Conservation (phyloP, 2,797 vertebrate species). For the Helostoma temminkii region DNA sequence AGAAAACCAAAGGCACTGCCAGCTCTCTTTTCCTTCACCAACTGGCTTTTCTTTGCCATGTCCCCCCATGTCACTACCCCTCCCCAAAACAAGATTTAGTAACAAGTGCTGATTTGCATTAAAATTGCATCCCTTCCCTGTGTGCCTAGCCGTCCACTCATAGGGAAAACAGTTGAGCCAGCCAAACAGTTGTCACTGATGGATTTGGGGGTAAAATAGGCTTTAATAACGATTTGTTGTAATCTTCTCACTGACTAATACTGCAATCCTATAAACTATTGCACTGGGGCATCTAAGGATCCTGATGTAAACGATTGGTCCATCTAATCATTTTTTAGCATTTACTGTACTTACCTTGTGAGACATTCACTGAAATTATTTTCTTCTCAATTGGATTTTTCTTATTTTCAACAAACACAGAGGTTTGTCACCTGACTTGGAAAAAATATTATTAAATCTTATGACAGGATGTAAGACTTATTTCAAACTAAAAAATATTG, state of each 20-base stretch:
- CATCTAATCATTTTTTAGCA: constrained; percentile 11
- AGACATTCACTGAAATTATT: neutral
- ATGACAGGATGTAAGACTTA: neutral
- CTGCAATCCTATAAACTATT: constrained; percentile 61
- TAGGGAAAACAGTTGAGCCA: constrained; percentile 67
- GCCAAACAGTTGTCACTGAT: constrained; percentile 83
- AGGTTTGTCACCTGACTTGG: neutral
- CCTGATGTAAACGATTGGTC: constrained; percentile 26
- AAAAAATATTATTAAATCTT: constrained; percentile 4
- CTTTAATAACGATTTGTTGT: constrained; percentile 86
- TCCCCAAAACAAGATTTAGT: constrained; percentile 80
- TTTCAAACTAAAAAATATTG: neutral
- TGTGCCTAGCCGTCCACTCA: constrained; percentile 39
- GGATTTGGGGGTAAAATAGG: constrained; percentile 86
- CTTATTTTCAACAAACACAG: neutral
- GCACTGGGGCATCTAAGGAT: constrained; percentile 7
- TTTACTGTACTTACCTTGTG: neutral
- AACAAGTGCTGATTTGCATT: constrained; percentile 76
- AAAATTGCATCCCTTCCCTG: constrained; percentile 59
- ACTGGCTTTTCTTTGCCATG: constrained; percentile 65
- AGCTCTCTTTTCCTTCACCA: constrained; percentile 71
- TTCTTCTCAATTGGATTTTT: neutral
- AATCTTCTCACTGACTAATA: constrained; percentile 81
- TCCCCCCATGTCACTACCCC: constrained; percentile 63
- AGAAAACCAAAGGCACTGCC: constrained; percentile 70